Conservation (phyloP, 2,888 invertebrate species). For the Terebella lapidaria region DNA sequence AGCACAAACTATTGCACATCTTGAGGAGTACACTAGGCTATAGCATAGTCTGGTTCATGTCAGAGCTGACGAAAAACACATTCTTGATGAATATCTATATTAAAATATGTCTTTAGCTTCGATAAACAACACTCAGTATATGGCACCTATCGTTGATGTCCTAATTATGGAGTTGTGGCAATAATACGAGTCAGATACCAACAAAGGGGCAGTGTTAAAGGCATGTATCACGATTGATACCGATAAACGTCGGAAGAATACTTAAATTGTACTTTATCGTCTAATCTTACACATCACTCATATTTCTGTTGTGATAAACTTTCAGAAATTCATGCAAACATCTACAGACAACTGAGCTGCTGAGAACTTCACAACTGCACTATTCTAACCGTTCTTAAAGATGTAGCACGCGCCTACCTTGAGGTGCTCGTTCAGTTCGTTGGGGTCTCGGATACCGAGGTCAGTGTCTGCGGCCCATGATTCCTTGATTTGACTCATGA, state of each 20-base stretch:
- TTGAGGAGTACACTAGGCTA: too few relatives aligned
- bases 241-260: neutral
- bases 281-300: constrained; percentile 1
- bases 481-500: constrained; percentile 9
- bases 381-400: neutral
- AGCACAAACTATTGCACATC: neutral
- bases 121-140: too few relatives aligned
- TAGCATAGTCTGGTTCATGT: neutral
- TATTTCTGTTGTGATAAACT: neutral
- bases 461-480: constrained; percentile 37
- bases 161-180: neutral
- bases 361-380: too few relatives aligned
- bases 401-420: constrained; percentile 57
- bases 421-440: constrained; percentile 66
- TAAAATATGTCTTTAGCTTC: too few relatives aligned
- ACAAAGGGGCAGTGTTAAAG: too few relatives aligned
- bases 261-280: too few relatives aligned
- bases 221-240: too few relatives aligned
- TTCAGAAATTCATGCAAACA: neutral
- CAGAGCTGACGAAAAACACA: too few relatives aligned
- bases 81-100: too few relatives aligned
- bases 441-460: constrained; percentile 68
- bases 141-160: neutral
- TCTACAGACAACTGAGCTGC: neutral
- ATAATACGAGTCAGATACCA: too few relatives aligned